phyloP scores from a whole-genome alignment of 2,797 vertebrate species.

The Acropternis orthonyx region DNA sequence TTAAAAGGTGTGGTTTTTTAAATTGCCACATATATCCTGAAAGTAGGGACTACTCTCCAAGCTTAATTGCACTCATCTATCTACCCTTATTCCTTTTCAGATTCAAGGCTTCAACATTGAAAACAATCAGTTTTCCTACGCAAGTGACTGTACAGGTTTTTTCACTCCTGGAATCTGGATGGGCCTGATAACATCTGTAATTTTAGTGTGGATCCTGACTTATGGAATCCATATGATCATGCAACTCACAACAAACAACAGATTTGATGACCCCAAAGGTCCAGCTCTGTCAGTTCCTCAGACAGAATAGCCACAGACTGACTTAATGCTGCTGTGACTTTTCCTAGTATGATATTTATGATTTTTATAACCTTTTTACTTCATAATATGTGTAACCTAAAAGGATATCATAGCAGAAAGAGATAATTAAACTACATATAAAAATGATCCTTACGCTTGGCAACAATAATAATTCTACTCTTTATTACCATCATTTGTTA shows the following conservation, averaged over 20 bases:
- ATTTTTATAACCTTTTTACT: not conserved
- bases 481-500: not conserved
- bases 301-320: slow-evolving; percentile 52
- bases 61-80: not conserved
- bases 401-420: not conserved
- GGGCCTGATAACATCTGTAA: slow-evolving; percentile 58
- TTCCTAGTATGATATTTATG: not conserved
- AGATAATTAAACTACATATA: not conserved
- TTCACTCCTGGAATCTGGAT: slow-evolving; percentile 69
- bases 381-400: not conserved
- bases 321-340: not conserved
- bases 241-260: slow-evolving; percentile 64
- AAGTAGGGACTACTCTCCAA: not conserved
- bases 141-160: slow-evolving; percentile 67
- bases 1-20: not conserved
- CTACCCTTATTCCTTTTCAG: slow-evolving; percentile 54
- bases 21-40: not conserved
- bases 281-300: slow-evolving; percentile 58
- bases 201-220: slow-evolving; percentile 61
- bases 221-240: slow-evolving; percentile 67
- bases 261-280: slow-evolving; percentile 65
- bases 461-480: not conserved
- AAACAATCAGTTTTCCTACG: slow-evolving; percentile 57
- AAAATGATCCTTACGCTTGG: not conserved
- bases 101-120: slow-evolving; percentile 71